Evolutionary conservation across 2,888 invertebrate species (phyloP), one percentile per base, ranked within the genome.

Genomic region (Odontocerum albicorne): DNA sequence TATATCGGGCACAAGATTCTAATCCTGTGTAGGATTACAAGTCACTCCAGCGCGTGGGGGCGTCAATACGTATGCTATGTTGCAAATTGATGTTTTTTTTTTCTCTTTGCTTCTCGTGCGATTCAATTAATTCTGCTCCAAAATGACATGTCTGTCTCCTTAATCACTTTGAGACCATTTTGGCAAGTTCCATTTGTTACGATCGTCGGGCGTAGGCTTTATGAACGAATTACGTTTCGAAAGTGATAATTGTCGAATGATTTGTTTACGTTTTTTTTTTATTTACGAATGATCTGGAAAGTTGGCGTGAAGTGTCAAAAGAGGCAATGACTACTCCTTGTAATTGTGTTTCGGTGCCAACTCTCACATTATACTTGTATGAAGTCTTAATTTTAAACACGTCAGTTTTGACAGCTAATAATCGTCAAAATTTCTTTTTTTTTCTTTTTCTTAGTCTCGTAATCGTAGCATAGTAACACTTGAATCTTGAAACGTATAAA

Each of bases 81-180:
- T 21, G 49, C 49, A 39, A 31, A 31, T 49, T 31, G 27, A 35
- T 49, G 31, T 40, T 49, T 39, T 10, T 20, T 20, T 46, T 10
- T 8, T 16, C 1, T 10, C 39, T 22, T 27, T 27, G 27, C 38
- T 16, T 45, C 31, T 33, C 16, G 45, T 8, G n/a, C 16, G 20
- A 21, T 49, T 27, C 49, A 40, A 49, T 49, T 39, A 49, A 49
- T 49, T 12, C 31, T 15, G 39, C 31, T 49, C 31, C 31, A 31
- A 17, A 49, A 49, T 39, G 31, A 39, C 38, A 31, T 7, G 32
- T 31, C 39, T 27, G 20, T 49, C 39, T 39, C 38, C 38, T 49
- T 39, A 39, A 4, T 35, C 35, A 12, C 35, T 8, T 17, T 22
- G 49, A 13, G 13, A 20, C 19, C 27, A 20, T 10, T 49, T 49